phyloP scores from a whole-genome alignment of 2,113 vertebrate genomes.

The Synodontis membranacea region DNA sequence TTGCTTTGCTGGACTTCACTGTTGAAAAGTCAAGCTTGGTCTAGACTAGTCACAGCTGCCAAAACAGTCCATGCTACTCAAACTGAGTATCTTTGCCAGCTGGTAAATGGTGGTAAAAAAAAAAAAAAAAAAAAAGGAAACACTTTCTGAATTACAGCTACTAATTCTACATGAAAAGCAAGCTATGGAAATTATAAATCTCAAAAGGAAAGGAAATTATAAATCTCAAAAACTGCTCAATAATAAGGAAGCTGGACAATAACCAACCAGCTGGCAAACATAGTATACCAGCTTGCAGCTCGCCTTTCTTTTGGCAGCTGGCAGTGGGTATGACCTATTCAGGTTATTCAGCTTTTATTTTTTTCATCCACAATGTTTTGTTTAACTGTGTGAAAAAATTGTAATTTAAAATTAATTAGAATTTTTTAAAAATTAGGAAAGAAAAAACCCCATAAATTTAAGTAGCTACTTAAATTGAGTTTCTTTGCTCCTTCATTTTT shows the following conservation, averaged over 20 bases:
- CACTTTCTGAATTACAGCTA: neutral
- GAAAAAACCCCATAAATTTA: neutral
- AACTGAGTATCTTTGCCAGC: neutral
- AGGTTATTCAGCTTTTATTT: neutral
- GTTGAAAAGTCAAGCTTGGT: neutral
- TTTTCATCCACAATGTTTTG: neutral
- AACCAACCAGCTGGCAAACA: neutral
- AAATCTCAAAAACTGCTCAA: neutral
- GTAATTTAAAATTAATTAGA: neutral
- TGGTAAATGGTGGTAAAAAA: neutral
- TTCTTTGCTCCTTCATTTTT: neutral
- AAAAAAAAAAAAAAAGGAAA: neutral
- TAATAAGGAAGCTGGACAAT: neutral
- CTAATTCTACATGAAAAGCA: neutral
- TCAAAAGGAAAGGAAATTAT: neutral
- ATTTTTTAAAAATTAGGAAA: neutral
- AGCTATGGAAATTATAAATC: neutral
- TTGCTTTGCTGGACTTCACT: neutral
- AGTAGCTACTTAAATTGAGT: neutral
- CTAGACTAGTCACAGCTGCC: neutral
- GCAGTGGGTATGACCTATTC: neutral
- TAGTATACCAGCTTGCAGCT: neutral
- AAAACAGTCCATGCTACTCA: neutral
- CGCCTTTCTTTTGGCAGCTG: constrained; percentile 1
- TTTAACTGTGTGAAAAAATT: too few species aligned